Evolutionary conservation across 2,888 invertebrate genomes (phyloP), one percentile per base, ranked within the genome.

Genomic region (Branchellion lobata): DNA sequence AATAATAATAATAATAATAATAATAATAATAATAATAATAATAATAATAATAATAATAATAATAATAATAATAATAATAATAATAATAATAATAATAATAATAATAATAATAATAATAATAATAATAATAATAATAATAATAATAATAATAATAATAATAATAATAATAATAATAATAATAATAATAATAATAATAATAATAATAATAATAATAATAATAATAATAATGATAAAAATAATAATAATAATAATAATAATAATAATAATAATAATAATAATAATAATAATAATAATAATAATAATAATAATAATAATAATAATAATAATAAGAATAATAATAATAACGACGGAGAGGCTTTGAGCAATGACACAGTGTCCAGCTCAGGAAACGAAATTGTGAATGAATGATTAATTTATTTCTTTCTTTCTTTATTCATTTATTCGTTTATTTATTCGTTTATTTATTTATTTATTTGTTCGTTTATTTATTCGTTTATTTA

Each of bases 61-160:
- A n/a, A n/a, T n/a, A n/a, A n/a, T n/a, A n/a, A n/a, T n/a, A n/a
- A n/a, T n/a, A 31, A 71, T 31, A 31, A 31, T 31, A 31, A 71
- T 71, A 71, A 71, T 11, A 31, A 71, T 31, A 31, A 31, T 31
- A 71, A 71, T 71, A 31, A 71, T 31, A 31, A 71, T 5, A 71
- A 31, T 31, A 71, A 71, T 71, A 31, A 33, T 31, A 31, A 71
- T 31, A 71, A 31, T 11, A 71, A 71, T 31, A 71, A 71, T 11
- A 31, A 71, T 11, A 71, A 31, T 11, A 71, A 71, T 31, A 71
- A 33, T 11, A 31, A 71, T 11, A 71, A 31, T 11, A 71, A 71
- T 71, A 71, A 71, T 31, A 31, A 31, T 31, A 71, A 31, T 31
- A 71, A 71, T 71, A 71, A 71, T 31, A 31, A 71, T 31, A 71